Percentiles rank a stretch among this genome's conserved stretches.
These are phyloP conservation scores for Antheraea pernyi DNA, from an alignment of 1,140 invertebrate species.

Conservation along the genomic window DNA sequence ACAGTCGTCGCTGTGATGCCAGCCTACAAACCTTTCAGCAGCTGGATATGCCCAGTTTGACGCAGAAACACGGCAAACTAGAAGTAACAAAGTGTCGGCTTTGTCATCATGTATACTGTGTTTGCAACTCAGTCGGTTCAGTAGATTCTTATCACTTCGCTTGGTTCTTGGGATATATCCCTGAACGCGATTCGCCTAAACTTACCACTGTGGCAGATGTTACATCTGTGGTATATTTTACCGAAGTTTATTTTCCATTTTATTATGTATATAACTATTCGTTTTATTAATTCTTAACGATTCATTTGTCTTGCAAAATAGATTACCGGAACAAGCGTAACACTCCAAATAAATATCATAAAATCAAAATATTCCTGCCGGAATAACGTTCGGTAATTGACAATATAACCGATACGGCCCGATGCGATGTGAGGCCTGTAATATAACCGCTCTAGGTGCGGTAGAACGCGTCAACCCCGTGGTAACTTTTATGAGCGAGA, in stretches of 20 bases:
- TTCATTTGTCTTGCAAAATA: neutral
- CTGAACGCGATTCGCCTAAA: too few relatives aligned
- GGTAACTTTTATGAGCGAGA: constrained; percentile 74
- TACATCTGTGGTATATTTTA: too few relatives aligned
- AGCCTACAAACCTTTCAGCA: too few relatives aligned
- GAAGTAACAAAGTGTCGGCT: too few relatives aligned
- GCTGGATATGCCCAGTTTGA: too few relatives aligned
- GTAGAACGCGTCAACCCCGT: constrained; percentile 14
- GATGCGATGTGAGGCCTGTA: neutral
- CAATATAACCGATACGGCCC: constrained; percentile 1
- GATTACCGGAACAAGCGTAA: neutral
- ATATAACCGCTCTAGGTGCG: neutral
- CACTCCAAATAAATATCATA: constrained; percentile 29
- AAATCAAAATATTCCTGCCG: constrained; percentile 28
- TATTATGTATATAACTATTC: neutral
- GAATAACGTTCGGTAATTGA: constrained; percentile 1
- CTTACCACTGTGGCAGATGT: too few relatives aligned
- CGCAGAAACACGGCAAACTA: too few relatives aligned
- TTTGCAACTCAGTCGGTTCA: too few relatives aligned
- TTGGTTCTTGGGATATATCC: too few relatives aligned
- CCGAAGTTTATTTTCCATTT: neutral
- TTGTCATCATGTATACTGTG: too few relatives aligned
- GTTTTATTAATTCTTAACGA: neutral
- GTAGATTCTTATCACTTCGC: too few relatives aligned
- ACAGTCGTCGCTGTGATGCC: too few relatives aligned